phyloP scores from a whole-genome alignment of 1,140 invertebrate species.

The Copidosoma floridanum region DNA sequence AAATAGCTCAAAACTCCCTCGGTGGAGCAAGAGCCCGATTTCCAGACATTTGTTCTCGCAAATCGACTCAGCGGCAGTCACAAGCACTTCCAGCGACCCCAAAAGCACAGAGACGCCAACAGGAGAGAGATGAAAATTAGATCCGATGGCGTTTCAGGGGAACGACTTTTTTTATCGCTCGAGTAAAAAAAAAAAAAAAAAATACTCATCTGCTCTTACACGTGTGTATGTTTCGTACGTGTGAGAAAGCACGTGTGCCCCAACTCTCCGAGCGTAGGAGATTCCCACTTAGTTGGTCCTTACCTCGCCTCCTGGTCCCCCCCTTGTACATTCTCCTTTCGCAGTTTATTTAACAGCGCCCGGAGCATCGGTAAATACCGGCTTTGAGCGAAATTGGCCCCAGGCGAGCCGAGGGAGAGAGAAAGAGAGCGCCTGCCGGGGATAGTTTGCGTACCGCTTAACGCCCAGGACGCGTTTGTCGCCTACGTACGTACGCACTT shows the following conservation, averaged over 20 bases:
- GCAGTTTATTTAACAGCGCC: slow-evolving; percentile 57
- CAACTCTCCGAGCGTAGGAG: not conserved
- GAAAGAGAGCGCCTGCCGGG: too few species aligned
- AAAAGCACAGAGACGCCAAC: not conserved
- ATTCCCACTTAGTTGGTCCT: slow-evolving; percentile 9
- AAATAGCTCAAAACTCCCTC: slow-evolving; percentile 6
- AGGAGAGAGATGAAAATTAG: slow-evolving; percentile 11
- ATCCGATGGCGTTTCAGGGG: slow-evolving; percentile 14
- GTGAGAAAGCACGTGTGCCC: not conserved
- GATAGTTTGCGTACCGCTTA: slow-evolving; percentile 58
- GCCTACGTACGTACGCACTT: slow-evolving; percentile 29
- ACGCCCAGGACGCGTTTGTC: slow-evolving; percentile 47
- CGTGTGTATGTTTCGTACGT: too few species aligned
- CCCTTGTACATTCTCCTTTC: slow-evolving; percentile 36
- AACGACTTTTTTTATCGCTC: not conserved
- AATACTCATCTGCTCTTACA: too few species aligned
- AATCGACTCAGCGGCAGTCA: slow-evolving; percentile 4
- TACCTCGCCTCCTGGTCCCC: not conserved
- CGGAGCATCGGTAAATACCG: slow-evolving; percentile 57
- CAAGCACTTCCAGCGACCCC: not conserved
- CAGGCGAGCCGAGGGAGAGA: slow-evolving; percentile 43
- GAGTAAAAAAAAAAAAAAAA: not conserved
- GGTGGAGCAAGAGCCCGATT: slow-evolving; percentile 2
- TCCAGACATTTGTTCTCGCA: not conserved
- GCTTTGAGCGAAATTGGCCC: slow-evolving; percentile 57